Conservation (phyloP, 2,113 vertebrate genomes). For the Callopanchax toddi region DNA sequence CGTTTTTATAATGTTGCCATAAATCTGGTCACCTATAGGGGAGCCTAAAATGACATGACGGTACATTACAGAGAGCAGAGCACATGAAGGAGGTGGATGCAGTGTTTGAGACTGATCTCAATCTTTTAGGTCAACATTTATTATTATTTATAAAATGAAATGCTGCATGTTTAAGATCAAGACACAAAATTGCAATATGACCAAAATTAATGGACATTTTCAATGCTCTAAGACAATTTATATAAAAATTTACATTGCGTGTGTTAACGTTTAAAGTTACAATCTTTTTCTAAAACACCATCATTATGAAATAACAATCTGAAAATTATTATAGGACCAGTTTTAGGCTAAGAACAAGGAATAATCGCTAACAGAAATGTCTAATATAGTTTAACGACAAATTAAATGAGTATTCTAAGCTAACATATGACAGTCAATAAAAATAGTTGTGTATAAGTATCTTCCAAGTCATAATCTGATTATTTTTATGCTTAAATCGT, state of each 20-base stretch:
- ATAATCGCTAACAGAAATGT: not conserved
- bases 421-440: not conserved
- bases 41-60: not conserved
- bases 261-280: not conserved
- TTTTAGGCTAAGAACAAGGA: conserved; percentile 11
- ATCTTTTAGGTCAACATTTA: conserved; percentile 36
- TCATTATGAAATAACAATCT: conserved; percentile 8
- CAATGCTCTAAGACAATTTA: not conserved
- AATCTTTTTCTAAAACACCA: conserved; percentile 6
- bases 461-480: not conserved
- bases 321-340: not conserved
- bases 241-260: not conserved
- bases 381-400: conserved; percentile 14
- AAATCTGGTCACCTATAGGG: conserved; percentile 2
- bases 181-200: not conserved
- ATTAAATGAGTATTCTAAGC: conserved; percentile 7
- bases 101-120: conserved; percentile 47
- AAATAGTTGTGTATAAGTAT: not conserved
- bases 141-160: conserved; percentile 26
- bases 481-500: not conserved
- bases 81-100: conserved; percentile 41
- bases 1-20: not conserved
- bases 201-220: not conserved
- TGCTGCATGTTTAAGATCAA: conserved; percentile 8
- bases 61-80: conserved; percentile 34